Base-by-base conservation (phyloP, 2,797 vertebrate species). In the Eutrigla gurnardus region DNA sequence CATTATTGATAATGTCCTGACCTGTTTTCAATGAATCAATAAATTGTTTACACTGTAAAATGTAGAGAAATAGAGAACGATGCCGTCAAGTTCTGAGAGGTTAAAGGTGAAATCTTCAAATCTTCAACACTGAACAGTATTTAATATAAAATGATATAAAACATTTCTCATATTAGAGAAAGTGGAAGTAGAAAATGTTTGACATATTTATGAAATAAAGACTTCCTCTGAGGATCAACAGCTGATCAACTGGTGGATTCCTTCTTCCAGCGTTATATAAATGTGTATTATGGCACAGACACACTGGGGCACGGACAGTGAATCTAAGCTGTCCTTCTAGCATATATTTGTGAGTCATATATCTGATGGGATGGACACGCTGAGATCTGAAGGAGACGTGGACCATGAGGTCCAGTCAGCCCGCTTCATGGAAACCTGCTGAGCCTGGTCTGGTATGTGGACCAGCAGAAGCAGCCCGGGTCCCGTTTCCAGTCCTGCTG, bases 381-480 rank as follows among this genome's bases (percentile, higher is more conserved):
- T 42, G 68, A 57, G 70, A 54, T 55, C 42, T 57, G 52, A 57
- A 57, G 4, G 18, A 65, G 43, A 50, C 43, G 1, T 57, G 47
- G 0, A 11, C 3, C 17, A 4, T 7, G 25, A 25, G 25, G 25
- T 25, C 25, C 25, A 25, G 25, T 25, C 25, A 25, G 25, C 10
- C 60, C 9, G 15, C 4, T 65, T 39, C 4, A 65, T 73, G 3
- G 13, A 73, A 64, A 65, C 71, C 65, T 1, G 12, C 71, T 59
- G 63, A 57, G 65, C 2, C 70, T 72, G 33, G 57, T 68, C 47
- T 75, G 45, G 5, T 25, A 9, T 7, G 47, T 1, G 57, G 65
- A 62, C 53, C 49, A 40, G 37, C 57, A 62, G 33, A 33, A 62
- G 65, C 65, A 62, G 65, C 73, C 58, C 46, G 73, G 2, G 40